Conservation (phyloP, 2,888 invertebrate genomes). For the Tanytarsus gracilentus region DNA sequence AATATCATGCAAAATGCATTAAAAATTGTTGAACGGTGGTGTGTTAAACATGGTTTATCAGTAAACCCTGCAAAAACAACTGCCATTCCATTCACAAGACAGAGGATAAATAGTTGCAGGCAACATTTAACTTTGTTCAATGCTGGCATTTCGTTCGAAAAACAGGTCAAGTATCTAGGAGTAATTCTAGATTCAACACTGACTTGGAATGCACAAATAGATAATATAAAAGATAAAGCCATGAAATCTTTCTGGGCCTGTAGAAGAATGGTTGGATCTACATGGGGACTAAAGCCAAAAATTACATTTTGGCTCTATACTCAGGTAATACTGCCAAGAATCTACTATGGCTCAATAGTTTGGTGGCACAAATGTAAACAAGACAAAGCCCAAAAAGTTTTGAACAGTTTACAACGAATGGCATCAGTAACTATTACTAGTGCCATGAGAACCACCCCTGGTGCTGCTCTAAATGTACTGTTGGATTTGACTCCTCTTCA, state of each 20-base stretch:
- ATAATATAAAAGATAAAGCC: background rate
- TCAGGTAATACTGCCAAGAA: background rate
- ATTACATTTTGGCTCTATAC: background rate
- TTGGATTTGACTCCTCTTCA: background rate
- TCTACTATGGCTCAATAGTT: background rate
- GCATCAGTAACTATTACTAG: background rate
- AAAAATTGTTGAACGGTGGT: constrained; percentile 21
- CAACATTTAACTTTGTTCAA: background rate
- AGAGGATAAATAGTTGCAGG: background rate
- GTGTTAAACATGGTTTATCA: background rate
- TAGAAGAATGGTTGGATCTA: too few relatives aligned
- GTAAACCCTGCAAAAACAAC: constrained; percentile 30
- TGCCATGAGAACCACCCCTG: background rate
- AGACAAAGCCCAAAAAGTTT: background rate
- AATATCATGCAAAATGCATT: background rate
- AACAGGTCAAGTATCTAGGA: constrained; percentile 1
- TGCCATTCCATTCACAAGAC: constrained; percentile 18
- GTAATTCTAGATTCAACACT: background rate
- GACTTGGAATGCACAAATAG: background rate
- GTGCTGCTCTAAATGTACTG: background rate
- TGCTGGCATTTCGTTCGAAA: background rate
- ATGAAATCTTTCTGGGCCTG: background rate
- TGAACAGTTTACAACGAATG: background rate
- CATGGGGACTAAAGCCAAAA: background rate
- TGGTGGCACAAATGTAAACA: background rate